Conservation (phyloP, 2,113 vertebrate genomes). For the Aplodontia rufa region DNA sequence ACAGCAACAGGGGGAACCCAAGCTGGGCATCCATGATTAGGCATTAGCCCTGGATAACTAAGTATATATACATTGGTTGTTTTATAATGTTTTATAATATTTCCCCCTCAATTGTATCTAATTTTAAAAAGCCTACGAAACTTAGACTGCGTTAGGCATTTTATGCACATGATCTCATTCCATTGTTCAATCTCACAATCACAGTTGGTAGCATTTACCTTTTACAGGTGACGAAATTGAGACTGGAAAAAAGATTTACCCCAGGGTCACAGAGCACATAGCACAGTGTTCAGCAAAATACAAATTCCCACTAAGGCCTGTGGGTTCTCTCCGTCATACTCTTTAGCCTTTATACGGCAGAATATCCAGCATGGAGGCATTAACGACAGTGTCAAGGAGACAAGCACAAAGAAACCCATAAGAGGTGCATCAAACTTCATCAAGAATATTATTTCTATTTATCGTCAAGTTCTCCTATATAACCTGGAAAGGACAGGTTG, state of each 20-base stretch:
- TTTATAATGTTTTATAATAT: too few relatives aligned
- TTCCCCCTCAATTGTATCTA: too few relatives aligned
- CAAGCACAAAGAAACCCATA: background rate
- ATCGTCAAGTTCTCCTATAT: background rate
- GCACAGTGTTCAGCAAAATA: background rate
- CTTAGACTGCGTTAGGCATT: background rate
- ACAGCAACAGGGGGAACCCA: too few relatives aligned
- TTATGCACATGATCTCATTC: background rate
- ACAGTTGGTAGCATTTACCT: background rate
- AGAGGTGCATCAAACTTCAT: background rate
- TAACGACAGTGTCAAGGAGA: background rate
- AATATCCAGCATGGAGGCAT: background rate
- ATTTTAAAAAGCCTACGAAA: background rate
- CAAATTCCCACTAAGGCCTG: background rate
- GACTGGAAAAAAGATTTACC: background rate
- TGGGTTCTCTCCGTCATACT: background rate
- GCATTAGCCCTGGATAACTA: too few relatives aligned
- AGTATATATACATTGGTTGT: too few relatives aligned
- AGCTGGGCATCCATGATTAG: too few relatives aligned
- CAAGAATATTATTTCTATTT: background rate
- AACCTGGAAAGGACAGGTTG: background rate
- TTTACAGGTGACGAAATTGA: slow-evolving; percentile 21
- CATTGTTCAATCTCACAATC: background rate
- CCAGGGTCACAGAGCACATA: background rate
- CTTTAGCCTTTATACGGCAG: background rate